Percentiles rank a stretch among this genome's conserved stretches.
phyloP scores from a whole-genome alignment of 2,113 vertebrate species.

The Uria lomvia region DNA sequence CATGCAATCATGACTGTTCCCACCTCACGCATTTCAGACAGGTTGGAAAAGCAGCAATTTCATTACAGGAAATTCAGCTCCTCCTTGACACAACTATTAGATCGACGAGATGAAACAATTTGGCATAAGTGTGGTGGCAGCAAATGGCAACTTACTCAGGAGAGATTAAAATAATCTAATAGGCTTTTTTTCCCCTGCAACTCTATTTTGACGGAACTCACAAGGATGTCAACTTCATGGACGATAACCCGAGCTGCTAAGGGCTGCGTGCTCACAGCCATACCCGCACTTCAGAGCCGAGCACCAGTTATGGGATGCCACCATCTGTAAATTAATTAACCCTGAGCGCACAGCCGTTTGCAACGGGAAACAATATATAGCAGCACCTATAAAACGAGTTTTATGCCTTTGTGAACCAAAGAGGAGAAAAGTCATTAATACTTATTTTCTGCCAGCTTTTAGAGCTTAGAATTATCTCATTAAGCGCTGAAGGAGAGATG shows the following conservation, averaged over 20 bases:
- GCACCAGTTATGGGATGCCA: neutral
- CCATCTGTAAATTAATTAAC: neutral
- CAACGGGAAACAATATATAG: neutral
- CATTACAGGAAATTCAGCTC: neutral
- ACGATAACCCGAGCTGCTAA: neutral
- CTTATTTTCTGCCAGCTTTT: neutral
- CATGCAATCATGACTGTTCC: neutral
- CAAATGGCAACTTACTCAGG: neutral
- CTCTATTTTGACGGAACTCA: neutral
- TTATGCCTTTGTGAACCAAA: neutral
- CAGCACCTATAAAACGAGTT: neutral
- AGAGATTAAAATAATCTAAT: neutral
- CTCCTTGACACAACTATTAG: neutral
- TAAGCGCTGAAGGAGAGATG: neutral
- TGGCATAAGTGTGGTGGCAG: neutral
- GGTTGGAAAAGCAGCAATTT: neutral
- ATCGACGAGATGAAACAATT: neutral
- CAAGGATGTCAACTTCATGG: neutral
- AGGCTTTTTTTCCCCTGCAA: neutral
- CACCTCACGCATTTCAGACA: neutral
- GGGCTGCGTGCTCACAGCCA: neutral
- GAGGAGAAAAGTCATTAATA: neutral
- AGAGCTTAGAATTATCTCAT: constrained; percentile 11
- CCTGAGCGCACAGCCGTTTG: neutral
- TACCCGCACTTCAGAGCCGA: neutral